phyloP scores from a whole-genome alignment of 2,888 invertebrate genomes.

The Nematopogon swammerdamellus region DNA sequence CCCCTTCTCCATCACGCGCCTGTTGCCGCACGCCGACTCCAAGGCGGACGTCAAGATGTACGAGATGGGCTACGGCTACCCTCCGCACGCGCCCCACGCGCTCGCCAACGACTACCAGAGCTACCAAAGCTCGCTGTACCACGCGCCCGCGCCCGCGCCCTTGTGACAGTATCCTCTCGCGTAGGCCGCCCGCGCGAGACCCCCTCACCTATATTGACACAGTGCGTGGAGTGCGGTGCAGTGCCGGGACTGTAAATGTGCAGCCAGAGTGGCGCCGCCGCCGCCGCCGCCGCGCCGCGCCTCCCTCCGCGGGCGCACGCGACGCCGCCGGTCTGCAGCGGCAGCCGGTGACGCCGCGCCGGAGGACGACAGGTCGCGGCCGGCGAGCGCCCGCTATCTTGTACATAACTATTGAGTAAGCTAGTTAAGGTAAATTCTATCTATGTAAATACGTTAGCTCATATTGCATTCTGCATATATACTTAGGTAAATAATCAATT shows the following conservation, averaged over 20 bases:
- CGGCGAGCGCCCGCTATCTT: background rate
- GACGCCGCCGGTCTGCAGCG: conserved; percentile 17
- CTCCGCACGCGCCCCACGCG: conserved; percentile 43
- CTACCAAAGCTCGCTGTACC: conserved; percentile 80
- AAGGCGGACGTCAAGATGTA: conserved; percentile 93
- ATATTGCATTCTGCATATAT: background rate
- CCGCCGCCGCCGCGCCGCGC: conserved; percentile 22
- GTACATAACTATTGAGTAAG: background rate
- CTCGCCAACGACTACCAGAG: conserved; percentile 66
- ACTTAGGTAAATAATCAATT: background rate
- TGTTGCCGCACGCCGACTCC: conserved; percentile 81
- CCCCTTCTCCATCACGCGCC: conserved; percentile 92
- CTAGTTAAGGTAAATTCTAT: background rate
- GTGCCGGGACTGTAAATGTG: background rate
- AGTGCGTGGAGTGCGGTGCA: conserved; percentile 1
- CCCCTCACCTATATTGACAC: conserved; percentile 1
- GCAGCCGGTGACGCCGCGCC: background rate
- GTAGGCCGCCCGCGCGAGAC: conserved; percentile 54
- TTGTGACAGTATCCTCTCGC: conserved; percentile 93
- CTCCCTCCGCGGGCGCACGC: conserved; percentile 24
- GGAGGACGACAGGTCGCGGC: background rate
- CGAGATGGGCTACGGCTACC: conserved; percentile 66
- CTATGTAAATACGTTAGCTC: background rate
- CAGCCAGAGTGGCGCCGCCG: conserved; percentile 11
- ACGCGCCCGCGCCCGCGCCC: conserved; percentile 70